These are phyloP conservation scores for Littorina saxatilis DNA, from an alignment of 1,140 invertebrate genomes.

Conservation along the genomic window DNA sequence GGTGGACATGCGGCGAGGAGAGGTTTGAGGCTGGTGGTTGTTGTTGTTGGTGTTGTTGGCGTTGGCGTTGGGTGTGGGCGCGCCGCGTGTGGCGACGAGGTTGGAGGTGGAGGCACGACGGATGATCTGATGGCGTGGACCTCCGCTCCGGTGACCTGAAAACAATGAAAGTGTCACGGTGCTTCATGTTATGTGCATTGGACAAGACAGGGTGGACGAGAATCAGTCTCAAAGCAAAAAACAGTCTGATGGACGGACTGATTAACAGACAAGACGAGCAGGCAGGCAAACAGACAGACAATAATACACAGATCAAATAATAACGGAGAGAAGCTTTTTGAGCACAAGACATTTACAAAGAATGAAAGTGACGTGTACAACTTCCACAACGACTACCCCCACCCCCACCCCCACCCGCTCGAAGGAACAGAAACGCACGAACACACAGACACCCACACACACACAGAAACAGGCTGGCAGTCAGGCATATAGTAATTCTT, in stretches of 20 bases:
- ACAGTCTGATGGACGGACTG: too few species aligned
- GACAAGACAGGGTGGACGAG: too few species aligned
- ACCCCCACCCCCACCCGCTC: too few species aligned
- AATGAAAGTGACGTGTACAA: too few species aligned
- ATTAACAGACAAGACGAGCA: not conserved
- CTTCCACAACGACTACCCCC: too few species aligned
- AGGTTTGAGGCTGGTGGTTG: not conserved
- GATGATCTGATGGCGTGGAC: not conserved
- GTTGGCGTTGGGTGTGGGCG: not conserved
- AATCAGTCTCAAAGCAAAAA: too few species aligned
- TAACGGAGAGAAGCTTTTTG: too few species aligned
- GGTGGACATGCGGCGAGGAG: conserved; percentile 15
- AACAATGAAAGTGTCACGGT: too few species aligned
- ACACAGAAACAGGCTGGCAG: too few species aligned
- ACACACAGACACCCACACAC: not conserved
- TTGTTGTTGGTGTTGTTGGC: not conserved
- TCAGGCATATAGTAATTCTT: too few species aligned
- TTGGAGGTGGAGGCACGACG: conserved; percentile 33
- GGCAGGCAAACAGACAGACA: not conserved
- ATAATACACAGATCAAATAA: not conserved
- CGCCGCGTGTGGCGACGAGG: conserved; percentile 25
- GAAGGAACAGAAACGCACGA: not conserved
- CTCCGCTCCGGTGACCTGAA: conserved; percentile 4
- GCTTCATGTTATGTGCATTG: too few species aligned
- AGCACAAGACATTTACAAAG: too few species aligned